Percentiles rank a stretch among this genome's conserved stretches.
phyloP scores from a whole-genome alignment of 2,888 invertebrate genomes.

The Tetragonisca angustula region DNA sequence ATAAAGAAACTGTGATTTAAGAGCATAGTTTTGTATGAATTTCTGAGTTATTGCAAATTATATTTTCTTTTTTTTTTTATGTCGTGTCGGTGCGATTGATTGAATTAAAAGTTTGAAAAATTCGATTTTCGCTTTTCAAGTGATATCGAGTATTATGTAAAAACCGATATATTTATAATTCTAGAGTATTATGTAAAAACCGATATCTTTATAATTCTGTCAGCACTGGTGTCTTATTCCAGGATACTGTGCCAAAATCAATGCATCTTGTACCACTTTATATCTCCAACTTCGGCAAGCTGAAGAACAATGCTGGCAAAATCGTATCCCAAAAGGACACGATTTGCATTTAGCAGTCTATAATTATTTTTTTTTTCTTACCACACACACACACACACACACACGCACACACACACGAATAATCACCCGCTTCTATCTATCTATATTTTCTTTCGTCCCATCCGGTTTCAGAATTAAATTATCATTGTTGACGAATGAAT shows the following conservation, averaged over 20 bases:
- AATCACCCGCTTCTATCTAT: background rate
- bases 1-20: no score
- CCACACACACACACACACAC: no score
- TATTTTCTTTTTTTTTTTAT: background rate
- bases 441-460: background rate
- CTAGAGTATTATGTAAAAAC: background rate
- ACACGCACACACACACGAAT: background rate
- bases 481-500: background rate
- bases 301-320: background rate
- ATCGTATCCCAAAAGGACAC: conserved; percentile 9
- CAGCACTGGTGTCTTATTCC: background rate
- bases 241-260: conserved; percentile 17
- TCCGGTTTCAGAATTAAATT: background rate
- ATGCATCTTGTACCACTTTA: conserved; percentile 4
- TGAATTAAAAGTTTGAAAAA: background rate
- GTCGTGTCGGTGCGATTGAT: no score
- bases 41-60: background rate
- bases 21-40: background rate
- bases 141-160: background rate
- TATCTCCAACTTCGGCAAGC: conserved; percentile 7
- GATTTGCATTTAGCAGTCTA: background rate
- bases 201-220: background rate
- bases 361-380: background rate
- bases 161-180: background rate
- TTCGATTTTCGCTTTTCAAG: background rate